These are phyloP conservation scores for Eugnorisma glareosa DNA, from an alignment of 2,888 invertebrate species.

Conservation along the genomic window DNA sequence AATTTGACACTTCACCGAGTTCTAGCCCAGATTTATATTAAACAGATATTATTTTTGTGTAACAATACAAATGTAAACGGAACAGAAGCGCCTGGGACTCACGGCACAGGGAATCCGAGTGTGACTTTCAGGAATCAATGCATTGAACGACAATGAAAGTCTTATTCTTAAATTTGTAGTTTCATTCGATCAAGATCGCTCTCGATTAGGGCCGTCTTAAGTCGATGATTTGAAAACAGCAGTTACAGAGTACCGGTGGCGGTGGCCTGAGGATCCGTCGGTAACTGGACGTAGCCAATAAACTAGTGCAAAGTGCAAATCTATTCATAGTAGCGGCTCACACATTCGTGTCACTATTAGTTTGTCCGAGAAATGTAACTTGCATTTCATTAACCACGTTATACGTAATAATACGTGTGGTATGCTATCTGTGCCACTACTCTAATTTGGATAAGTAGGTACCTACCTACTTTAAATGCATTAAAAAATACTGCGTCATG, in stretches of 20 bases:
- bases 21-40: too few species aligned
- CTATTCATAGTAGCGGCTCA: conserved; percentile 73
- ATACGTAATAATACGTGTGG: conserved; percentile 24
- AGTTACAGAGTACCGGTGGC: conserved; percentile 47
- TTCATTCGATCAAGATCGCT: conserved; percentile 30
- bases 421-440: background rate
- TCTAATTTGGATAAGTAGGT: background rate
- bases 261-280: conserved; percentile 43
- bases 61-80: too few species aligned
- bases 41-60: too few species aligned
- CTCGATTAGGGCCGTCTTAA: conserved; percentile 19
- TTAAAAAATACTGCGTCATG: background rate
- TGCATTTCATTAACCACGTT: conserved; percentile 29
- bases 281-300: conserved; percentile 61
- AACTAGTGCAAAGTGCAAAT: conserved; percentile 76
- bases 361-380: conserved; percentile 46
- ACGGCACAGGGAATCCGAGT: too few species aligned
- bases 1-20: conserved; percentile 37
- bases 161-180: too few species aligned
- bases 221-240: conserved; percentile 28
- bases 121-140: too few species aligned
- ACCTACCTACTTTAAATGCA: too few species aligned
- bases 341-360: conserved; percentile 67
- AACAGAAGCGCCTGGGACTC: too few species aligned
- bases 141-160: too few species aligned